These are phyloP conservation scores for Poecilobothrus nobilitatus DNA, from an alignment of 2,888 invertebrate genomes.

Conservation along the genomic window DNA sequence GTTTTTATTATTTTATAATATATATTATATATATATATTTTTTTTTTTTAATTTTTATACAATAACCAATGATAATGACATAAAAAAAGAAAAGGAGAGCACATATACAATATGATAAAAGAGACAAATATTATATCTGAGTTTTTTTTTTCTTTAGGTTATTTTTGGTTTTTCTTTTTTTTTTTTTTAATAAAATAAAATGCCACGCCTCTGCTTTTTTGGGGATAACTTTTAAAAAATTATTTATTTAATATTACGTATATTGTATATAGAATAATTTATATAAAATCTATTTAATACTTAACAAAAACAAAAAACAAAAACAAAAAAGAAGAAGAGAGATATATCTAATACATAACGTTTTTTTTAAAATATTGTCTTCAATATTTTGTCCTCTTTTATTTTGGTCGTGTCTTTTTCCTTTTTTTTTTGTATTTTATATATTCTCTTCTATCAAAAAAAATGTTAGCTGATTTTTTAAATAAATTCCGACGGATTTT, in stretches of 20 bases:
- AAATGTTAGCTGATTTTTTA: too few relatives aligned
- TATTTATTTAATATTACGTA: too few relatives aligned
- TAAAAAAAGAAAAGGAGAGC: neutral
- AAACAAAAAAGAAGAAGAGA: neutral
- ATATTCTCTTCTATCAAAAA: too few relatives aligned
- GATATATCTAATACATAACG: too few relatives aligned
- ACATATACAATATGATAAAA: neutral
- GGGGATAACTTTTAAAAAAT: too few relatives aligned
- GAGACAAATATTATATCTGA: neutral
- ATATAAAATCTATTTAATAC: neutral
- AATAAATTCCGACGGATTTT: too few relatives aligned
- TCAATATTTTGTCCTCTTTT: too few relatives aligned
- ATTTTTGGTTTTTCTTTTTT: too few relatives aligned
- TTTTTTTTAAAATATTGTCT: too few relatives aligned
- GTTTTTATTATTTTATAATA: neutral
- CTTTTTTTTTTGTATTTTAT: neutral
- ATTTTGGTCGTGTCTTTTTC: too few relatives aligned
- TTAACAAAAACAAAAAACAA: neutral
- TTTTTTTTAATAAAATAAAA: neutral
- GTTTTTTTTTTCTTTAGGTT: neutral
- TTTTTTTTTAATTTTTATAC: neutral
- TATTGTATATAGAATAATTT: too few relatives aligned
- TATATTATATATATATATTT: neutral
- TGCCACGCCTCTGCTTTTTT: neutral
- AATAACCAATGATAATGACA: slow-evolving; percentile 1